Conservation (phyloP, 2,113 vertebrate species). For the Oryzias javanicus region DNA sequence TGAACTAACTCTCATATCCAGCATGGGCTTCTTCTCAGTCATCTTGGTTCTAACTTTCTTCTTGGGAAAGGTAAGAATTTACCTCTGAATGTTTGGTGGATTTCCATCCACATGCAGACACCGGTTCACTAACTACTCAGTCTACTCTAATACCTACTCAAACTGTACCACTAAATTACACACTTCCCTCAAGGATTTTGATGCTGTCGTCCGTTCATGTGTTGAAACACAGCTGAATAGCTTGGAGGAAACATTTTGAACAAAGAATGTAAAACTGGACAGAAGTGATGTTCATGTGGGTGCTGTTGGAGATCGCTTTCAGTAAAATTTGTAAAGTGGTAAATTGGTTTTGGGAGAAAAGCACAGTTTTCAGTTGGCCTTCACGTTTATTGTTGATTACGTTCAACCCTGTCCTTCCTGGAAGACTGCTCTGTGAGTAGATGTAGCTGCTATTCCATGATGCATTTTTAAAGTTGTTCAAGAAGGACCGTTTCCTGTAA, state of each 20-base stretch:
- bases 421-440: neutral
- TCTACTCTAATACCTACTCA: neutral
- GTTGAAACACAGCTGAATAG: too few species aligned
- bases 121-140: neutral
- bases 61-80: slow-evolving; percentile 66
- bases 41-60: slow-evolving; percentile 55
- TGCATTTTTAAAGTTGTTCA: neutral
- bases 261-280: too few species aligned
- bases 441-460: neutral
- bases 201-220: too few species aligned
- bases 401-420: neutral
- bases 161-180: too few species aligned
- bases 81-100: neutral
- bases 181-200: too few species aligned
- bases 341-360: neutral
- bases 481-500: neutral
- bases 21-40: slow-evolving; percentile 57
- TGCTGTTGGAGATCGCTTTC: neutral
- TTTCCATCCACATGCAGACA: neutral
- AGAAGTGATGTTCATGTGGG: neutral
- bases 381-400: neutral
- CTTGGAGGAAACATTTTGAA: too few species aligned
- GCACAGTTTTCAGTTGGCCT: neutral
- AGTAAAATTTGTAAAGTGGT: neutral
- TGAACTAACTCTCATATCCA: slow-evolving; percentile 43